phyloP scores from a whole-genome alignment of 2,797 vertebrate genomes.

The Argentina silus region DNA sequence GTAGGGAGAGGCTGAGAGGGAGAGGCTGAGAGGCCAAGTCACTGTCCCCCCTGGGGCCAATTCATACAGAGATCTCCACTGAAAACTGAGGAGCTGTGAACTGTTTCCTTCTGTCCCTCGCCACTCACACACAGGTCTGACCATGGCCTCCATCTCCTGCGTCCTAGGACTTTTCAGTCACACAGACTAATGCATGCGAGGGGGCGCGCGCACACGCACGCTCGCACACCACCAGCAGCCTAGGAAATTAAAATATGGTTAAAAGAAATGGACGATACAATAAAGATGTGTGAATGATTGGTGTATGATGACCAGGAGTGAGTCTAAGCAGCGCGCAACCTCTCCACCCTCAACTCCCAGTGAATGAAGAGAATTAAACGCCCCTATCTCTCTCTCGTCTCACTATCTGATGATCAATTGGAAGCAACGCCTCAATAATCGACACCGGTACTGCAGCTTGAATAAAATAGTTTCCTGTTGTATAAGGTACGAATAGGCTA shows the following conservation, averaged over 20 bases:
- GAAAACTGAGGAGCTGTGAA: constrained; percentile 57
- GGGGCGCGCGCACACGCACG: background rate
- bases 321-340: background rate
- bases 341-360: background rate
- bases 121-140: constrained; percentile 40
- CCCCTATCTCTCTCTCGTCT: background rate
- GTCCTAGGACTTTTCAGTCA: background rate
- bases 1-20: constrained; percentile 22
- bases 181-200: background rate
- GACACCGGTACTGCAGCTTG: background rate
- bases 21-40: constrained; percentile 8
- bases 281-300: too few relatives aligned
- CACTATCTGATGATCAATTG: background rate
- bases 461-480: background rate
- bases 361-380: background rate
- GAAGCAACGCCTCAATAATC: background rate
- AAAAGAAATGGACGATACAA: too few relatives aligned
- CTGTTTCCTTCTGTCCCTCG: constrained; percentile 41
- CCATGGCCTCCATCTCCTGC: constrained; percentile 31
- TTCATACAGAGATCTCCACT: constrained; percentile 55
- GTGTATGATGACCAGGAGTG: too few relatives aligned
- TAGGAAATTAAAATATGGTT: background rate
- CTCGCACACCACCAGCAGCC: constrained; percentile 10
- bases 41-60: constrained; percentile 51
- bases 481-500: background rate